Base-by-base conservation (phyloP, 2,888 invertebrate species). In the Nemoura dubitans region DNA sequence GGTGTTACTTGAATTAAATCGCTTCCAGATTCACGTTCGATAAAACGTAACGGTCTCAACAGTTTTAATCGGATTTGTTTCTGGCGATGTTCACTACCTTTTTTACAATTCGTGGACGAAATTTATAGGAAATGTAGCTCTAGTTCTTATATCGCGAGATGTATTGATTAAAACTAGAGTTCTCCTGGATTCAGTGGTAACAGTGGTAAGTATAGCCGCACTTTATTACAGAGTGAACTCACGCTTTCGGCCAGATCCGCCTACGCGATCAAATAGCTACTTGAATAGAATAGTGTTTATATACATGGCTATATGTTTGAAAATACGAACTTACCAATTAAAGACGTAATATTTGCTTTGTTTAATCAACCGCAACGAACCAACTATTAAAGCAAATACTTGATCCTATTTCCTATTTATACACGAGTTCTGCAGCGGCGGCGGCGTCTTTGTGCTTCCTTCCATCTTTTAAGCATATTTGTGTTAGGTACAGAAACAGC, bases 41-140 rank as follows among this genome's bases (percentile, higher is more conserved):
- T 78, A 78, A 26, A 78, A 28, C 26, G 1, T 78, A 78, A 78
- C 78, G 27, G 78, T 78, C 25, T 78, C 78, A 28, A n/a, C 27
- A 59, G 59, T 59, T 59, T 59, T 78, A 78, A 78, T 78, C 78
- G 78, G 28, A 27, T 78, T 78, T 78, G 27, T 78, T 78, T 78
- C 78, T 25, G 36, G 28, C 78, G 26, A 26, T 59, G 59, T 78
- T 26, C 26, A n/a, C 26, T 78, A 78, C 78, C 0, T 78, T 78
- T 78, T 59, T 78, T 26, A 26, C n/a, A 21, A 78, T 78, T 78
- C 28, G 78, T 78, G 28, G 28, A 16, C 78, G 78, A 78, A 28
- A 78, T 27, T 1, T 26, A 28, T 2, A 16, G 16, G 78, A 78
- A 28, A 78, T 27, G 0, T 26, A 28, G 78, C 59, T 59, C 59